Percentiles rank a stretch among this genome's conserved stretches.
Conservation (phyloP, 2,113 vertebrate genomes). For the Oncorhynchus nerka region DNA sequence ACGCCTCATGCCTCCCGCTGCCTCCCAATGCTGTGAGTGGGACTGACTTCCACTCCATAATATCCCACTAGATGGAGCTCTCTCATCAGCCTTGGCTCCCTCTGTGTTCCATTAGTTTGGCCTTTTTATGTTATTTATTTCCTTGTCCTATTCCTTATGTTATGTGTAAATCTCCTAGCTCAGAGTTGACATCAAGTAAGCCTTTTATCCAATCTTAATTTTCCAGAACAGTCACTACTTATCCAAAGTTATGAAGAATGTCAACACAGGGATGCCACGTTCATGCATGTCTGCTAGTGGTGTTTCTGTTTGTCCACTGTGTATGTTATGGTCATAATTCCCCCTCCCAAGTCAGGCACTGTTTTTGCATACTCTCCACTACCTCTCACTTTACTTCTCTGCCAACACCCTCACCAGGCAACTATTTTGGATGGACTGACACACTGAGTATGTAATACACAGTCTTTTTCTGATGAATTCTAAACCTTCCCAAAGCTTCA, state of each 20-base stretch:
- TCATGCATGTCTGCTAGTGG: not conserved
- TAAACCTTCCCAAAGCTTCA: slow-evolving; percentile 32
- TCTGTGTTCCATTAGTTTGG: no score
- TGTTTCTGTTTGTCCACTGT: no score
- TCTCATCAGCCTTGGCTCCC: no score
- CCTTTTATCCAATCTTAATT: no score
- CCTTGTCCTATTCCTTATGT: not conserved
- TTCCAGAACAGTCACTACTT: no score
- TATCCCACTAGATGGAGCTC: slow-evolving; percentile 61
- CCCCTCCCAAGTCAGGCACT: slow-evolving; percentile 1
- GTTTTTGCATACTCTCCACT: slow-evolving; percentile 26
- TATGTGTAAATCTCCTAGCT: not conserved
- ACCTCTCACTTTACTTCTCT: slow-evolving; percentile 56
- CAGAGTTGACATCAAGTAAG: no score
- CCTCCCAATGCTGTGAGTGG: slow-evolving; percentile 97
- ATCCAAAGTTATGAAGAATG: no score
- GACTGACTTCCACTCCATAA: slow-evolving; percentile 23
- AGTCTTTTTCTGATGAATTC: slow-evolving; percentile 59
- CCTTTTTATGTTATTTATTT: no score
- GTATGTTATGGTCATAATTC: no score
- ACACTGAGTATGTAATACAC: slow-evolving; percentile 89
- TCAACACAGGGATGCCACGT: not conserved
- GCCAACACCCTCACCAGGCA: slow-evolving; percentile 87
- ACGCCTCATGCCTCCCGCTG: slow-evolving; percentile 79
- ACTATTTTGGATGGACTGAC: slow-evolving; percentile 97